Evolutionary conservation across 2,797 vertebrate species (phyloP).

Genomic region (Muraenolepis orangiensis): DNA sequence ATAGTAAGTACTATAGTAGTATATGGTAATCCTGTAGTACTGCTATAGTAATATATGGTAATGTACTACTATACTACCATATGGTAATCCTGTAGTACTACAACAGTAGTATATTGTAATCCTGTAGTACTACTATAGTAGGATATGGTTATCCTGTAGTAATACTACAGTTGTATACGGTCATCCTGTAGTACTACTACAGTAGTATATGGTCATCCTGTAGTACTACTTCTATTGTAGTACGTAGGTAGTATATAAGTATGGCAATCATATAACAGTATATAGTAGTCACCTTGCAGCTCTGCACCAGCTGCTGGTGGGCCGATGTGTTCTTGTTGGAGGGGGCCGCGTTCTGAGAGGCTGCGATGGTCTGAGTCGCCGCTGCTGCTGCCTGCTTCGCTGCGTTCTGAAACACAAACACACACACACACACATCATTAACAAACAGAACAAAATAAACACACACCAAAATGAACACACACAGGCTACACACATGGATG

Average conservation of each 20-base stretch:
- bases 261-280: background rate
- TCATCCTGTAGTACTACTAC: background rate
- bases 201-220: background rate
- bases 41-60: no score
- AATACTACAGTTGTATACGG: no score
- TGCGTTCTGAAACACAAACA: constrained; percentile 76
- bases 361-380: constrained; percentile 94
- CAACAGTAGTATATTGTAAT: no score
- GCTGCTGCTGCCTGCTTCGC: constrained; percentile 96
- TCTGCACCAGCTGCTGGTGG: constrained; percentile 96
- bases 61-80: no score
- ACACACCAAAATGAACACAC: constrained; percentile 9
- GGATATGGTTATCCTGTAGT: no score
- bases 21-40: no score
- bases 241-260: background rate
- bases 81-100: no score
- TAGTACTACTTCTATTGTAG: background rate
- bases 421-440: background rate
- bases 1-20: background rate
- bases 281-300: constrained; percentile 97
- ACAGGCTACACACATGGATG: background rate
- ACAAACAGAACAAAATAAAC: background rate
- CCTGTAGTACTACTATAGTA: no score
- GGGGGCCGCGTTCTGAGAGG: constrained; percentile 91
- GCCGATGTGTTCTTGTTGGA: constrained; percentile 95